Percentiles rank a stretch among this genome's conserved stretches.
These are phyloP conservation scores for Muntiacus reevesi DNA, from an alignment of 2,113 vertebrate genomes.

Conservation along the genomic window DNA sequence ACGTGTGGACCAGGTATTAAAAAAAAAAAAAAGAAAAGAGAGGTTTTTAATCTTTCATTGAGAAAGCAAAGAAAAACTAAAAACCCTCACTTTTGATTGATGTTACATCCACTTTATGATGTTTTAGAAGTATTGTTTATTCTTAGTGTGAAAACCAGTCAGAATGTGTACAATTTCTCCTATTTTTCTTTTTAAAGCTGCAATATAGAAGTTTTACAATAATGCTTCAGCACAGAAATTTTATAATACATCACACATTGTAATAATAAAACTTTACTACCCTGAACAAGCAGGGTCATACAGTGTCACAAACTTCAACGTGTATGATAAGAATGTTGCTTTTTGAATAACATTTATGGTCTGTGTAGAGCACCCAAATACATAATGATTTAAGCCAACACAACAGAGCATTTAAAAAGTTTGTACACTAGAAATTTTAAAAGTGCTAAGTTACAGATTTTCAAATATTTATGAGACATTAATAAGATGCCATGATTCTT, in stretches of 20 bases:
- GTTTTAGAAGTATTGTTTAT: not conserved
- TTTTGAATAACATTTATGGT: not conserved
- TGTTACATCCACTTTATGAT: not conserved
- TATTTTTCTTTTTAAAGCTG: not conserved
- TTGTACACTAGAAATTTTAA: not conserved
- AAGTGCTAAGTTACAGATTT: not conserved
- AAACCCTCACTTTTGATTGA: not conserved
- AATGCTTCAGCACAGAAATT: not conserved
- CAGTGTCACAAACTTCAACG: not conserved
- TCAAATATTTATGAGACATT: not conserved
- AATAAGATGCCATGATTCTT: not conserved
- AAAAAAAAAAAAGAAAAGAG: not conserved
- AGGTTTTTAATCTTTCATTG: not conserved
- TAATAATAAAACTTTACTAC: not conserved
- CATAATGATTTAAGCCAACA: not conserved
- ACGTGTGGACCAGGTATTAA: not conserved
- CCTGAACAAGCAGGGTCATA: not conserved
- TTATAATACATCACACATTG: not conserved
- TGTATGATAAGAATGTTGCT: not conserved
- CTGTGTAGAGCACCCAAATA: not conserved
- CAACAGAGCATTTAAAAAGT: not conserved
- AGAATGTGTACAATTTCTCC: not conserved
- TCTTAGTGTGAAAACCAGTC: not conserved
- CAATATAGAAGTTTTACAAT: not conserved
- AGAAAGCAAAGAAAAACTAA: not conserved